Conservation (phyloP, 2,797 vertebrate genomes). For the Bovichtus diacanthus region DNA sequence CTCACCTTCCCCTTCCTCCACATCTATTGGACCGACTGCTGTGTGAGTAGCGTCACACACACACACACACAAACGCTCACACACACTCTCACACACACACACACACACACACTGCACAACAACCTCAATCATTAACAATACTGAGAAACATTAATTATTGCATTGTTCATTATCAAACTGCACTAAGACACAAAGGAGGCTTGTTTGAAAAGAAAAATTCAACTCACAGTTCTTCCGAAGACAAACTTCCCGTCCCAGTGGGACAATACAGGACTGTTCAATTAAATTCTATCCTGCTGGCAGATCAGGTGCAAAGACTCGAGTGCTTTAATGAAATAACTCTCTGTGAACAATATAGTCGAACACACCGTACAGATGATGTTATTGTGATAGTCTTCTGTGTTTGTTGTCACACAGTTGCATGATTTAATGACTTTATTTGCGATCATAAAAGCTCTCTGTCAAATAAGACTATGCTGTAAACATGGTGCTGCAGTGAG, state of each 20-base stretch:
- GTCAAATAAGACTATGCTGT: background rate
- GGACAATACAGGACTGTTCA: background rate
- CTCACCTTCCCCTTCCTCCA: conserved; percentile 99
- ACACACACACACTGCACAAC: background rate
- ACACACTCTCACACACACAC: conserved; percentile 2
- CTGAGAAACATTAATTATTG: conserved; percentile 7
- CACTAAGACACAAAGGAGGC: background rate
- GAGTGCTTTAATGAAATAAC: background rate
- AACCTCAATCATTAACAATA: background rate
- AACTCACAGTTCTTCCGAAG: too few relatives aligned
- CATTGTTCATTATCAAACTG: background rate
- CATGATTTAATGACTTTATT: background rate
- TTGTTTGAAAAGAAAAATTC: background rate
- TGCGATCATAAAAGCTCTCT: background rate
- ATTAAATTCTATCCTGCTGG: background rate
- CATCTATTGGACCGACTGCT: conserved; percentile 99
- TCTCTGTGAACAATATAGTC: background rate
- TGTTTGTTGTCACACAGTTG: background rate
- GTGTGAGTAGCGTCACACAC: conserved; percentile 86
- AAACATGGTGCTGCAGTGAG: background rate
- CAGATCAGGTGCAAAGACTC: background rate
- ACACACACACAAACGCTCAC: background rate
- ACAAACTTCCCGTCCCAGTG: background rate
- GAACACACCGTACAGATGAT: background rate
- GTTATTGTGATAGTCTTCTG: background rate